Base-by-base conservation (phyloP, 2,113 vertebrate genomes). In the Rutilus rutilus region DNA sequence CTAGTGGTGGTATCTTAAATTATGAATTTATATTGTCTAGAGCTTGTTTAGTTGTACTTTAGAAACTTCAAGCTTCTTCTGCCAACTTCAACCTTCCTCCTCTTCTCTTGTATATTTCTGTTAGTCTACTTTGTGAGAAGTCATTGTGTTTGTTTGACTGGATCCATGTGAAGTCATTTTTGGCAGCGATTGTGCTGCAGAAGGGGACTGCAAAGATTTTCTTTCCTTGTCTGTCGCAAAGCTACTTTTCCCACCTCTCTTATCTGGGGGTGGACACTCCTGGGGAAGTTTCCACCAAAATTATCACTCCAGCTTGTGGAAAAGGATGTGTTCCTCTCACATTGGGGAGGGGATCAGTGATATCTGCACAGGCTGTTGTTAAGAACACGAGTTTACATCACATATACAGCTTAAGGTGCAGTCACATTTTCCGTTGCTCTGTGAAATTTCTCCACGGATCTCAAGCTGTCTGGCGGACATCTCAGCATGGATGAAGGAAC, bases 261-360 rank as follows among this genome's bases (percentile, higher is more conserved):
- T 88, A 90, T 88, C 85, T 82, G 42, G 17, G 19, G n/a, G 10
- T 71, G 52, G 73, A 87, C n/a, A 78, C 62, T 89, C 33, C 33
- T 19, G 15, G 19, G 75, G 85, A 88, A 45, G 17, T 82, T 82
- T 82, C 25, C 60, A 45, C 57, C 47, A 30, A 45, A 54, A 74
- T 75, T 84, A 89, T 88, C 89, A 86, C 82, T 25, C 9, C 21
- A 9, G 76, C 12, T 71, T 17, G 64, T 54, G 25, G 65, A 77
- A 88, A 78, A 83, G 84, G 85, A 89, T 85, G 69, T 86, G 57
- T 75, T 69, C 57, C 65, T 86, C 87, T 84, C 69, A 85, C 82
- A 27, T 73, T 36, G 25, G 45, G 60, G 52, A 36, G 64, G 60
- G 45, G 54, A 27, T 78, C 45, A 33, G 52, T 77, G 78, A 79